Evolutionary conservation across 1,140 invertebrate genomes (phyloP).

Genomic region (Sarcophaga peregrina): DNA sequence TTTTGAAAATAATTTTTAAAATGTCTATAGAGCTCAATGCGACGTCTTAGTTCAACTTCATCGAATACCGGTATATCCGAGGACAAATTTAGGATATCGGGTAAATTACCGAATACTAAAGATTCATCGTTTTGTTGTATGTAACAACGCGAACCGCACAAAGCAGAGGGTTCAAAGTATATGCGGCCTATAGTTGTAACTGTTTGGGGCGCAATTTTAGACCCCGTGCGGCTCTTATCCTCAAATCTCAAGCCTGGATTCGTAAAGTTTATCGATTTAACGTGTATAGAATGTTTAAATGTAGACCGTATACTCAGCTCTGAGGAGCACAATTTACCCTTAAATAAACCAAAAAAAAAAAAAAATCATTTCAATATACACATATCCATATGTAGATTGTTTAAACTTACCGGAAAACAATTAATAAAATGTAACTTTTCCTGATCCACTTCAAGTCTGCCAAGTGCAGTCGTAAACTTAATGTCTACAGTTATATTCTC

Average conservation of each 20-base stretch:
- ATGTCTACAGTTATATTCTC: slow-evolving; percentile 75
- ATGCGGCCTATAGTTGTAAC: slow-evolving; percentile 70
- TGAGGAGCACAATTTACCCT: slow-evolving; percentile 83
- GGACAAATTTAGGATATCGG: slow-evolving; percentile 38
- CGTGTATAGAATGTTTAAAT: slow-evolving; percentile 78
- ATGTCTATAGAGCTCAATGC: slow-evolving; percentile 58
- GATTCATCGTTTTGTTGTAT: slow-evolving; percentile 59
- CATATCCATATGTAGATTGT: background rate
- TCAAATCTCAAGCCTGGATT: slow-evolving; percentile 56
- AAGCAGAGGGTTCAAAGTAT: slow-evolving; percentile 75
- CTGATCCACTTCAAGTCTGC: slow-evolving; percentile 71
- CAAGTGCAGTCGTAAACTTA: slow-evolving; percentile 73
- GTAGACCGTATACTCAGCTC: slow-evolving; percentile 79
- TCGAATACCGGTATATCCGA: slow-evolving; percentile 49
- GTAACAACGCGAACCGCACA: slow-evolving; percentile 82
- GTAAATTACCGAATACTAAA: slow-evolving; percentile 39
- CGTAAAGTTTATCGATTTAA: slow-evolving; percentile 67
- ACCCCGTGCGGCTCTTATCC: slow-evolving; percentile 68
- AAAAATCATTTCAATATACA: background rate
- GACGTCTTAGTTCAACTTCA: slow-evolving; percentile 57
- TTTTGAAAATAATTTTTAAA: slow-evolving; percentile 54
- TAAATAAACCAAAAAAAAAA: slow-evolving; percentile 36
- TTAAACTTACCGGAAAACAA: slow-evolving; percentile 82
- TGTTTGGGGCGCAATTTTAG: slow-evolving; percentile 64
- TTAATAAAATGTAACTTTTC: slow-evolving; percentile 79